Base-by-base conservation (phyloP, 2,797 vertebrate species). In the Cossypha caffra region DNA sequence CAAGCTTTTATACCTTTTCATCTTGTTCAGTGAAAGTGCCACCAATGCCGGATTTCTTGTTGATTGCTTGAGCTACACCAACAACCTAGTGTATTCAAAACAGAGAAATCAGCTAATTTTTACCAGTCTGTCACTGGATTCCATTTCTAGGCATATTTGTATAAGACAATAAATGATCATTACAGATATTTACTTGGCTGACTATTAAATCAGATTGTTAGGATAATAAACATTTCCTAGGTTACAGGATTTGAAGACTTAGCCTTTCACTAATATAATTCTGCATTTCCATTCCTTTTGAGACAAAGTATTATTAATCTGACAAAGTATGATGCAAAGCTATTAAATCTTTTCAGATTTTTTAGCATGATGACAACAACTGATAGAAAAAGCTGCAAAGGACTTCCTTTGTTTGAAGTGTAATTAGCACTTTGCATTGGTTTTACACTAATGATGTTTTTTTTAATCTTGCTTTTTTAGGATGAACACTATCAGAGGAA, bases 41-140 rank as follows among this genome's bases (percentile, higher is more conserved):
- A 11, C 98, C 98, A 50, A 98, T 98, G 80, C 98, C 99, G 61
- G 99, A 98, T 95, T 99, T 99, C 97, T 99, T 99, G 96, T 99
- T 99, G 96, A 99, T 99, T 51, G 99, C 99, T 97, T 99, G 99
- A 83, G 99, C 99, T 47, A 99, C 99, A 29, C 99, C 99, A 61
- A 99, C 99, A 14, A 99, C 99, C 99, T 99, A 97, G 63, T 37
- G 29, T 5, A 81, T 92, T 90, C 42, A 97, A 86, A 97, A 90
- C 14, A 26, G 50, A 94, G 64, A 35, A 42, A 88, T 87, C 23
- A 85, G 54, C 23, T 69, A 7, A 42, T 23, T 87, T 73, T 59
- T 63, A 85, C 16, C 23, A 35, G 28, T 62, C 48, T 93, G 43
- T 21, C 25, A 50, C 11, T 73, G 38, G 26, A 54, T 55, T 74